These are phyloP conservation scores for Galaxea fascicularis DNA, from an alignment of 92 coral and sea anemone species.

Conservation along the genomic window DNA sequence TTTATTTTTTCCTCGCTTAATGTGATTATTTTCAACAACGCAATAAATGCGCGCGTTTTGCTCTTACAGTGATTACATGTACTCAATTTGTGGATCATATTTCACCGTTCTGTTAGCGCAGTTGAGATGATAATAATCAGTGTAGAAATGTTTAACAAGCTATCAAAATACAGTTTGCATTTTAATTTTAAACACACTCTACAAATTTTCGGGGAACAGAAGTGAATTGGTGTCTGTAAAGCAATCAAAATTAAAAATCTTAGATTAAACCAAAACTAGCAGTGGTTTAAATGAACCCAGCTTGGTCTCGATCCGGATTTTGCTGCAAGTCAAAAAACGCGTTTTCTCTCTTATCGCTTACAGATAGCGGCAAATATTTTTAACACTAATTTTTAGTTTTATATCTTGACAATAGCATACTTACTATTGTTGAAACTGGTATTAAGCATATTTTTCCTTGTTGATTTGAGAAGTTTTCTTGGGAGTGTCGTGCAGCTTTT, in stretches of 20 bases:
- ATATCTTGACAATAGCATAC: not conserved
- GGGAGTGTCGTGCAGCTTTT: not conserved
- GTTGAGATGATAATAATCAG: not conserved
- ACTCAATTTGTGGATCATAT: no score
- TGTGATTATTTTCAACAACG: no score
- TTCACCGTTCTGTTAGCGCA: no score
- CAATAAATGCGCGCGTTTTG: no score
- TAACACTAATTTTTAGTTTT: not conserved
- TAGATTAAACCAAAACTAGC: not conserved
- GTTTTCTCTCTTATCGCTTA: not conserved
- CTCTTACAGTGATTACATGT: no score
- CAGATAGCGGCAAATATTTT: not conserved
- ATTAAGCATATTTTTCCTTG: constrained; percentile 2
- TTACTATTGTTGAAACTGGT: constrained; percentile 19
- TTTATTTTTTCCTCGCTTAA: no score
- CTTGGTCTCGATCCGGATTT: no score
- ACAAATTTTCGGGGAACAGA: not conserved
- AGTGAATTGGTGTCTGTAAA: not conserved
- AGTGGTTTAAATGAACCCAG: not conserved
- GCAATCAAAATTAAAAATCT: not conserved
- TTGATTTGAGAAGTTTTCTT: not conserved
- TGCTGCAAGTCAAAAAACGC: not conserved
- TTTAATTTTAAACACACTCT: no score
- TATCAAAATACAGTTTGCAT: not conserved
- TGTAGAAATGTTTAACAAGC: not conserved